A percentile compares a stretch with the other conserved stretches of the same genome.
phyloP scores from a whole-genome alignment of 2,113 vertebrate species.

The Atlantisia rogersi region DNA sequence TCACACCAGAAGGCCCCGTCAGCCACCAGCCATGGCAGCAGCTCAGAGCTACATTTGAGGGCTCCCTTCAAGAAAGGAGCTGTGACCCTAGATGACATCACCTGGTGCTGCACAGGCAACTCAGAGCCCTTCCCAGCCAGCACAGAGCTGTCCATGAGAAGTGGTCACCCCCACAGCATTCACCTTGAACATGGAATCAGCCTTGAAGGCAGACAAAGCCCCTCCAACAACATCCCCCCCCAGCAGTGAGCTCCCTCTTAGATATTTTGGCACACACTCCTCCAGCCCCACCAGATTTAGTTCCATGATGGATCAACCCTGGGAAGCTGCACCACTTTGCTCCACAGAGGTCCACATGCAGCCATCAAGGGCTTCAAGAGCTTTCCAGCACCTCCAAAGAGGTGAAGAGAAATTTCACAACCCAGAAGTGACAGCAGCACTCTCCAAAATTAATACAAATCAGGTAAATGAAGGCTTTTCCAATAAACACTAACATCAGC shows the following conservation, averaged over 20 bases:
- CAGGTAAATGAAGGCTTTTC: background rate
- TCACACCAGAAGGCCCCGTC: background rate
- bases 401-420: background rate
- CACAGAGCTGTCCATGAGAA: background rate
- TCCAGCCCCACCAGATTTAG: background rate
- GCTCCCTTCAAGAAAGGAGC: background rate
- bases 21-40: background rate
- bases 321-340: background rate
- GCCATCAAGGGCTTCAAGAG: background rate
- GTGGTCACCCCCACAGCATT: background rate
- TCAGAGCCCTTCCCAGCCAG: background rate
- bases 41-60: background rate
- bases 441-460: background rate
- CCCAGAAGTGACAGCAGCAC: background rate
- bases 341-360: background rate
- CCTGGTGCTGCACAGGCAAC: background rate
- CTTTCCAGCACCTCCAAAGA: background rate
- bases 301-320: fast-evolving
- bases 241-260: fast-evolving
- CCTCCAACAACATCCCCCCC: background rate
- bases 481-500: background rate
- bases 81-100: background rate
- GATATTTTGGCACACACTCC: background rate
- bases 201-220: background rate
- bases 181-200: fast-evolving